Conservation (phyloP, 1,140 invertebrate genomes). For the Drosophila bocqueti region DNA sequence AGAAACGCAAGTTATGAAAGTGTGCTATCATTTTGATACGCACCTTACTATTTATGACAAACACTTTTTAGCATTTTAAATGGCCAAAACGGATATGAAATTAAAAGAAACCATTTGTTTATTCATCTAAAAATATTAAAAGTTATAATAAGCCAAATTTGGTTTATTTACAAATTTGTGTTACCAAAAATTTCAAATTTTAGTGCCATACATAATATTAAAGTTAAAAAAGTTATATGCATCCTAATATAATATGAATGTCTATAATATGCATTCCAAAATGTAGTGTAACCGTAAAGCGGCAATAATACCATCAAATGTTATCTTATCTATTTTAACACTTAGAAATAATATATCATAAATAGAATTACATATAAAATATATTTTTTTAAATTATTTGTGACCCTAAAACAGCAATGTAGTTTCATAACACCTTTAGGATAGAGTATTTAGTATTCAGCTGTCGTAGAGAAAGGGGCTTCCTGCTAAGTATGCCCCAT, state of each 20-base stretch:
- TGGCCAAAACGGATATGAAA: neutral
- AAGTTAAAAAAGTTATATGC: neutral
- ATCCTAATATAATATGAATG: too few relatives aligned
- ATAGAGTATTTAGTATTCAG: constrained; percentile 3
- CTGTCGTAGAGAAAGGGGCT: neutral
- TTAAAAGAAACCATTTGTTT: neutral
- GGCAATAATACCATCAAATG: too few relatives aligned
- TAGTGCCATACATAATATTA: neutral
- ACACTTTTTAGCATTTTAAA: neutral
- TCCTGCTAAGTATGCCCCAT: constrained; percentile 18
- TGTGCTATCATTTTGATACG: too few relatives aligned
- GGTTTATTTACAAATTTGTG: too few relatives aligned
- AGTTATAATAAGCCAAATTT: too few relatives aligned
- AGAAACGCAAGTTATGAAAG: too few relatives aligned
- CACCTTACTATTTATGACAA: neutral
- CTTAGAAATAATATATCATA: neutral
- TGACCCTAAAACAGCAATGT: neutral
- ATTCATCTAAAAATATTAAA: neutral
- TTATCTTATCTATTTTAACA: too few relatives aligned
- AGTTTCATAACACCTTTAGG: neutral
- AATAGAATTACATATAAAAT: neutral
- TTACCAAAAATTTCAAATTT: neutral
- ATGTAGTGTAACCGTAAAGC: too few relatives aligned
- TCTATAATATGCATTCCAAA: neutral
- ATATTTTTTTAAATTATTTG: too few relatives aligned